A percentile compares a stretch with the other conserved stretches of the same genome.
These are phyloP conservation scores for Octodonta nipae DNA, from an alignment of 2,888 invertebrate species.

Conservation along the genomic window DNA sequence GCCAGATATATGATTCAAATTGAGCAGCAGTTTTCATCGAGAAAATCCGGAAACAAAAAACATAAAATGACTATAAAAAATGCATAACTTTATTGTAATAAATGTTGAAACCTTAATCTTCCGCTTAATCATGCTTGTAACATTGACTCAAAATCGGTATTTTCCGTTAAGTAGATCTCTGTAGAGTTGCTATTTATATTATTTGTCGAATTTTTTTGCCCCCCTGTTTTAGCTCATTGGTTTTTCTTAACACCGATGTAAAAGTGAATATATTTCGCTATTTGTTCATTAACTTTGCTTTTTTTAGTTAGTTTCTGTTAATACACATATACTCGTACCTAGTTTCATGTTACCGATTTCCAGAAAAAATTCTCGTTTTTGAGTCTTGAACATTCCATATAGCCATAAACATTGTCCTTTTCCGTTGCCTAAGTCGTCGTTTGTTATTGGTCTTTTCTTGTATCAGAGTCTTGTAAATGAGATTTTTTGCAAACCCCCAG, in stretches of 20 bases:
- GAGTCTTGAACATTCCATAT: conserved; percentile 1
- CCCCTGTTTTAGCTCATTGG: conserved; percentile 1
- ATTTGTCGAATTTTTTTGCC: neutral
- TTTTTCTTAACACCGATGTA: neutral
- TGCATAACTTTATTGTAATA: too few relatives aligned
- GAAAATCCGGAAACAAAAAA: too few relatives aligned
- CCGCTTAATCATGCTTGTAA: too few relatives aligned
- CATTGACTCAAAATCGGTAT: too few relatives aligned
- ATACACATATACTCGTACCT: too few relatives aligned
- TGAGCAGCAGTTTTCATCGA: too few relatives aligned
- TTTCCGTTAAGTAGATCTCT: neutral
- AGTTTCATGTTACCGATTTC: neutral
- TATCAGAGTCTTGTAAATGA: neutral
- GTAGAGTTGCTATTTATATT: too few relatives aligned
- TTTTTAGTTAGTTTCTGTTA: neutral
- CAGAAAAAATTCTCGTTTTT: neutral
- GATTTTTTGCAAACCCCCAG: too few relatives aligned
- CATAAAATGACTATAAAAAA: too few relatives aligned
- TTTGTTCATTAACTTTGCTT: conserved; percentile 1
- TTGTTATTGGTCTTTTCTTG: conserved; percentile 4
- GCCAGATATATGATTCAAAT: too few relatives aligned
- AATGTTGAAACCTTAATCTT: too few relatives aligned
- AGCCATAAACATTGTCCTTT: neutral
- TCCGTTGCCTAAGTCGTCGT: neutral
- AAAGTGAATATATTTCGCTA: neutral